Conservation (phyloP, 2,888 invertebrate genomes). For the Physocephala rufipes region DNA sequence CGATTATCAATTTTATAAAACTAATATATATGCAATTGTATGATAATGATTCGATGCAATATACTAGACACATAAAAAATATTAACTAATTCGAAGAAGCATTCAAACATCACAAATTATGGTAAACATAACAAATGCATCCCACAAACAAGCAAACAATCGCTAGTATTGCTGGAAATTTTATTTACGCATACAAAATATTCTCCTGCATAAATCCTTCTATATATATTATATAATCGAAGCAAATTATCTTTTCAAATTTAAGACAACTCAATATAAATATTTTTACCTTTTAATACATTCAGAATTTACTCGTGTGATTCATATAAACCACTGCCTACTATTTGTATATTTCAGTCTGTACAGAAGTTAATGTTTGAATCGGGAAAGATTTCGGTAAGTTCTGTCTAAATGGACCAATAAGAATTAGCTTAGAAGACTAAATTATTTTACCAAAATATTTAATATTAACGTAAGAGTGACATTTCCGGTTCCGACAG, state of each 20-base stretch:
- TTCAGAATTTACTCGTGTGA: background rate
- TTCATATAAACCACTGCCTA: constrained; percentile 35
- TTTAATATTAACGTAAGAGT: background rate
- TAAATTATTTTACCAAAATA: background rate
- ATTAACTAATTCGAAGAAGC: background rate
- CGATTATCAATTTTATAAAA: background rate
- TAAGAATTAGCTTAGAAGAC: constrained; percentile 12
- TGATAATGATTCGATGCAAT: constrained; percentile 13
- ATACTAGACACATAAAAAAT: too few species aligned
- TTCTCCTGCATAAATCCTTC: background rate
- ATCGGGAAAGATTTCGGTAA: constrained; percentile 63
- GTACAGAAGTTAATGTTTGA: constrained; percentile 64
- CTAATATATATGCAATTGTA: constrained; percentile 30
- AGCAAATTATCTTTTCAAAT: background rate
- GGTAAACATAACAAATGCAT: constrained; percentile 17
- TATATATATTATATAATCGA: background rate
- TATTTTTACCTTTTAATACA: background rate
- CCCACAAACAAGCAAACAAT: constrained; percentile 50
- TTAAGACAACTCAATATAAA: background rate
- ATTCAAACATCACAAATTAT: constrained; percentile 6
- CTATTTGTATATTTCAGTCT: constrained; percentile 54
- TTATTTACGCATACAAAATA: constrained; percentile 7
- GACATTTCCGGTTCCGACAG: background rate
- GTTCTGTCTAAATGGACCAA: constrained; percentile 45
- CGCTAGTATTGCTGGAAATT: constrained; percentile 41